Base-by-base conservation (phyloP, 2,113 vertebrate genomes). In the Geococcyx californianus region DNA sequence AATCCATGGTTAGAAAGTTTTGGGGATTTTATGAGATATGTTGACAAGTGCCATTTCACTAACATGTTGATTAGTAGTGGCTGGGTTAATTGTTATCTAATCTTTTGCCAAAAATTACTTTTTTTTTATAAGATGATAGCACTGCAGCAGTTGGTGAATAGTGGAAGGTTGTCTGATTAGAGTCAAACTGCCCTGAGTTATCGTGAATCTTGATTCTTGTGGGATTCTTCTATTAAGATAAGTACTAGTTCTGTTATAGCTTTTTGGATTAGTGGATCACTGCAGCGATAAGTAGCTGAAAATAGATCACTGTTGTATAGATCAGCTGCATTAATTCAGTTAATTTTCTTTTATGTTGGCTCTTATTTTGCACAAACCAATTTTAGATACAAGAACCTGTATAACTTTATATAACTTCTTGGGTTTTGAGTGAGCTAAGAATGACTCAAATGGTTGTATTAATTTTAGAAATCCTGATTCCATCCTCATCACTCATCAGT, bases 141-240 rank as follows among this genome's bases (percentile, higher is more conserved):
- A 72, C 72, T 78, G 51, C 21, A 59, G 17, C 16, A 23, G 16
- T 83, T 86, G 9, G 20, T 86, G 75, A 40, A 36, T 62, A 70
- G 59, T 38, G 44, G 36, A 79, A 75, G 20, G 36, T 51, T 90
- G 24, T 88, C 67, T 90, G 82, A 75, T 90, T 74, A 80, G 36
- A 62, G 55, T 77, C 75, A 89, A 81, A 68, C 72, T 86, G 16
- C 29, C 42, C 47, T 15, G 16, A 90, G 64, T 90, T 93, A 74
- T 90, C 55, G 94, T 64, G 42, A 90, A 74, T 89, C 93, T 94
- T 89, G 66, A 62, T 93, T 96, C 45, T 83, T 78, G 52, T 77
- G 79, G 47, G 64, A 86, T 88, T 92, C 34, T 68, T 82, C 69
- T 87, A 33, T 84, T 94, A 84, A 93, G 87, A 95, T 92, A 83